These are phyloP conservation scores for Axea sp. DNA, from an alignment of 2,888 invertebrate species.

Conservation along the genomic window DNA sequence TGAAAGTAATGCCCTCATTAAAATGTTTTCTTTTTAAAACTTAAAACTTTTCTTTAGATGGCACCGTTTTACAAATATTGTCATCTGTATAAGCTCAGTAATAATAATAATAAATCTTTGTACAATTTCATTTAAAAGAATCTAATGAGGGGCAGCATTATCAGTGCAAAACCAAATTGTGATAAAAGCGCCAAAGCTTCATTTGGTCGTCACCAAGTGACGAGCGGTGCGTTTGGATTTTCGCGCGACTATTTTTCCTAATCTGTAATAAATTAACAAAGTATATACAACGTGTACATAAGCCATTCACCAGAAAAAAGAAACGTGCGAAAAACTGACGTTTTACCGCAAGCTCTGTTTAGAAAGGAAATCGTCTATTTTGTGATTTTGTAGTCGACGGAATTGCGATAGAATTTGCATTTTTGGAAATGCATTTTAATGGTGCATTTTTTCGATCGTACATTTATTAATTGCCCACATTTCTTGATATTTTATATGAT, in stretches of 20 bases:
- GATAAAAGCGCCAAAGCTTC: conserved; percentile 40
- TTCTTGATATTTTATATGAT: background rate
- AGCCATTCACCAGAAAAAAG: too few species aligned
- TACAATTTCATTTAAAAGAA: background rate
- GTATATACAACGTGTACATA: conserved; percentile 4
- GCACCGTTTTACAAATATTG: too few species aligned
- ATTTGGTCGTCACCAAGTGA: background rate
- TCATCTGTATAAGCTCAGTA: too few species aligned
- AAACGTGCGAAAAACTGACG: background rate
- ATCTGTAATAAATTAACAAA: background rate
- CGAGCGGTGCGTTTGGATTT: background rate
- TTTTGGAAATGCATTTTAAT: conserved; percentile 1
- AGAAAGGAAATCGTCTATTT: conserved; percentile 22
- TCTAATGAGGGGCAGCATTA: background rate
- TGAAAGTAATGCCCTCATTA: conserved; percentile 3
- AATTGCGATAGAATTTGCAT: background rate
- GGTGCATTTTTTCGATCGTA: conserved; percentile 8
- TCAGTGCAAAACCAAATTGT: conserved; percentile 17
- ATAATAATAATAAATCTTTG: too few species aligned
- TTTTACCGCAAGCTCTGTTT: background rate
- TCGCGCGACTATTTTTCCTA: conserved; percentile 6
- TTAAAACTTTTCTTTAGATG: too few species aligned
- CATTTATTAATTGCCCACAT: conserved; percentile 1
- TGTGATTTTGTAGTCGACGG: conserved; percentile 18
- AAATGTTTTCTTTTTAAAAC: too few species aligned